Percentiles rank a stretch among this genome's conserved stretches.
These are phyloP conservation scores for Anorthoa munda DNA, from an alignment of 2,888 invertebrate genomes.

Conservation along the genomic window DNA sequence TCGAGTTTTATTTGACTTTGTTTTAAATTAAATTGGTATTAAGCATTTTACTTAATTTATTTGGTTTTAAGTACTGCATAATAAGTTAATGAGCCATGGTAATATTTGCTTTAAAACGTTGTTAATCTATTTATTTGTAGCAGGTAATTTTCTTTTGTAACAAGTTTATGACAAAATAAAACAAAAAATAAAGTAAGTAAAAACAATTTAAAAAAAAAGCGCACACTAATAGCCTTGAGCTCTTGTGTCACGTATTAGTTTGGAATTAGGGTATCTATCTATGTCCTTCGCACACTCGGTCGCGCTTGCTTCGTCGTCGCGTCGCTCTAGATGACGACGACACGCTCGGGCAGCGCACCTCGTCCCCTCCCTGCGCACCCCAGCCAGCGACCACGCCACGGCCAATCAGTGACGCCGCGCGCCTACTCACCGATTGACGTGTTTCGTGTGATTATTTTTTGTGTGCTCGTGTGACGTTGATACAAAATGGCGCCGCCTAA, in stretches of 20 bases:
- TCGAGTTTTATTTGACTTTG: background rate
- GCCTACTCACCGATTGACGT: background rate
- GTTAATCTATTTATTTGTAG: background rate
- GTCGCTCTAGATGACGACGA: background rate
- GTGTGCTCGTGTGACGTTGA: background rate
- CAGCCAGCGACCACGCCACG: background rate
- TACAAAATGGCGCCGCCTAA: constrained; percentile 41
- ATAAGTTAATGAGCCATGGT: background rate
- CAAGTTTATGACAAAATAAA: too few species aligned
- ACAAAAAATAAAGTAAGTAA: background rate
- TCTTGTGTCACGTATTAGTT: background rate
- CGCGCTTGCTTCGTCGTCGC: background rate
- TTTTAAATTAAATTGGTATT: background rate
- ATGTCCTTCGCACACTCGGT: constrained; percentile 30
- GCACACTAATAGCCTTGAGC: background rate
- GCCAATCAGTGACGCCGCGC: constrained; percentile 40
- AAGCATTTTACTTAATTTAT: background rate
- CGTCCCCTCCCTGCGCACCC: background rate
- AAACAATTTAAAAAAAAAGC: background rate
- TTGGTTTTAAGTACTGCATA: background rate
- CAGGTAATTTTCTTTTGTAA: background rate
- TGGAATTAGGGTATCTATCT: background rate
- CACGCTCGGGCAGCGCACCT: background rate
- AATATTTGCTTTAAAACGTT: background rate
- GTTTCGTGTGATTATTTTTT: constrained; percentile 8